Conservation (phyloP, 2,113 vertebrate species). For the Chlorodrepanis virens region DNA sequence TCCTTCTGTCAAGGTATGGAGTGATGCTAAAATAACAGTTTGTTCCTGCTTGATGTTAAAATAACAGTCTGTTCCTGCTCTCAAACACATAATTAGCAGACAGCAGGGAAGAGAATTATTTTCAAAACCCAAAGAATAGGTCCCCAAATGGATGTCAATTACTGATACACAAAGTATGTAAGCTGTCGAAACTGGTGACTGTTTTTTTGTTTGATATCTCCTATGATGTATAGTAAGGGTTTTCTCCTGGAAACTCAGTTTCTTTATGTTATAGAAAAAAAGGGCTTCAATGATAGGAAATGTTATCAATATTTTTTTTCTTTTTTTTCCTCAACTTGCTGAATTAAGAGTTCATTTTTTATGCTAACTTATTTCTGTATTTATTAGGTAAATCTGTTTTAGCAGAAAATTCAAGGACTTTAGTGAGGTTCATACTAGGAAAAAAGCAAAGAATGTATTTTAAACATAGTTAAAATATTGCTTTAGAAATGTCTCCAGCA, state of each 20-base stretch:
- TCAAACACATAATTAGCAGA: slow-evolving; percentile 2
- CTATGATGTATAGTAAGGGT: background rate
- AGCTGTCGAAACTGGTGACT: background rate
- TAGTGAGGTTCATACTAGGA: background rate
- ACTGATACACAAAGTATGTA: background rate
- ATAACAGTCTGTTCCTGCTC: background rate
- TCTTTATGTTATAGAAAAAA: background rate
- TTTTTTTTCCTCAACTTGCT: background rate
- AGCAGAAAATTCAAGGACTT: background rate
- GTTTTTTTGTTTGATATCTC: background rate
- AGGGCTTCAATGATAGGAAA: background rate
- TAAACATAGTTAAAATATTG: background rate
- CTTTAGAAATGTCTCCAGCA: background rate
- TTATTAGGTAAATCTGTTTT: background rate
- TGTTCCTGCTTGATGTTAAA: background rate
- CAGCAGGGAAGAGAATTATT: background rate
- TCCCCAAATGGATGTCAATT: background rate
- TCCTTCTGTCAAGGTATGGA: background rate
- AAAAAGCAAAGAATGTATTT: background rate
- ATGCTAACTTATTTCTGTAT: background rate
- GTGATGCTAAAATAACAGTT: background rate
- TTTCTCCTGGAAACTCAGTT: background rate
- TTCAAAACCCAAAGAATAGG: background rate
- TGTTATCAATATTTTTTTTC: background rate
- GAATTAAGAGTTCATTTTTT: background rate